Base-by-base conservation (phyloP, 2,888 invertebrate species). In the Dicranocentrus wangi region DNA sequence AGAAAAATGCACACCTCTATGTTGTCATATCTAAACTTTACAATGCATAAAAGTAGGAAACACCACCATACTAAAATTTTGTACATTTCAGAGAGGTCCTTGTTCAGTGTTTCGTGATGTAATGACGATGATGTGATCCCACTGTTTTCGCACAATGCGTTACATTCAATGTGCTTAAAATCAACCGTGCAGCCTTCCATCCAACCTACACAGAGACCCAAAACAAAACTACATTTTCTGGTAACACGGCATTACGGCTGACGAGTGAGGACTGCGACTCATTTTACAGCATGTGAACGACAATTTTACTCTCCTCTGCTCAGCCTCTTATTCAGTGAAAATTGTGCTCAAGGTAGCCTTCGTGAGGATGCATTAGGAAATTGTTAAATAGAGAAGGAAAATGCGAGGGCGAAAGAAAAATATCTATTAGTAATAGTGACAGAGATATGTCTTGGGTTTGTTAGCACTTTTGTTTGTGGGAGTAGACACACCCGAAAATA, bases 341-440 rank as follows among this genome's bases (percentile, higher is more conserved):
- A 23, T 3, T 72, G 60, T 61, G 27, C 60, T 47, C 61, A 53
- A 61, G 43, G 60, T 68, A 28, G 25, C 3, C 32, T 61, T 27
- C 73, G 75, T 76, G 75, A 55, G 28, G 66, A 28, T 76, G 75
- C 75, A 76, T 76, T 28, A 68, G 27, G 75, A 76, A 76, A 76
- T 66, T 60, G 60, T 42, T 76, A 76, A 76, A 60, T 58, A 55
- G 23, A 23, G 21, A 23, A 55, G 55, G 55, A 58, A 76, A 76
- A 66, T 60, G 66, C 47, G 75, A 76, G 75, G 66, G 75, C 75
- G 75, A 66, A 60, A 60, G 47, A 58, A 76, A 58, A 27, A 51
- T 13, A 43, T 66, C 43, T 76, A 19, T 25, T 51, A 39, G 51
- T 25, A 51, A 28, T n/a, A 25, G 55, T 21, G 23, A 15, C 10